Evolutionary conservation across 2,113 vertebrate genomes (phyloP), one percentile per base, ranked within the genome.

Genomic region (Xiphorhynchus elegans): DNA sequence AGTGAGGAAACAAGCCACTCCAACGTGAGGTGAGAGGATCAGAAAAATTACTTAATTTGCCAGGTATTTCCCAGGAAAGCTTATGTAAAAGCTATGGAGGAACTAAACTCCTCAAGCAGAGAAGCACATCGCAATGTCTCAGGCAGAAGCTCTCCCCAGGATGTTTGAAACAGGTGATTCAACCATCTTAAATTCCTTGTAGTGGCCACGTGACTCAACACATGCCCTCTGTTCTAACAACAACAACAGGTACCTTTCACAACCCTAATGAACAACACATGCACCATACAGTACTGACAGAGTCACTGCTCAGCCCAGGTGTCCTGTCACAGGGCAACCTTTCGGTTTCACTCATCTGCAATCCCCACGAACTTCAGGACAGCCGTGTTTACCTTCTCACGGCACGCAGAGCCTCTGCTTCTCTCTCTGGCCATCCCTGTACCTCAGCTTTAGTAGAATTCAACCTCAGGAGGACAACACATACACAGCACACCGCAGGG

Each of bases 221-320:
- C 69, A 50, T 80, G 89, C 79, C 94, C 93, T 95, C 60, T 84
- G 62, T 70, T 63, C 74, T 44, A 76, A 73, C 85, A 94, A 94
- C 92, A 95, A 89, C 86, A 90, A 93, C 82, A 93, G 84, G 75
- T 5, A 49, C 62, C 73, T 97, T 93, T 88, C 95, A 89, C 93
- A 97, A 97, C 9, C 58, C 77, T 13, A 15, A 25, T 4, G 29
- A 88, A 24, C 77, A 81, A 15, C 83, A 81, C 4, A 8, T 39
- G 84, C 23, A 1, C 18, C 63, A 26, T 26, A 3, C 16, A 17
- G 5, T 10, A 23, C 56, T 20, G 63, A 31, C 42, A 78, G 78
- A 62, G 73, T 2, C 93, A 89, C 3, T 1, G 89, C 84, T 88
- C 82, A 60, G 88, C 89, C 84, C 94, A 24, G 29, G 17, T 3